Evolutionary conservation across 2,888 invertebrate species (phyloP).

Genomic region (Caenorhabditis zanzibari): DNA sequence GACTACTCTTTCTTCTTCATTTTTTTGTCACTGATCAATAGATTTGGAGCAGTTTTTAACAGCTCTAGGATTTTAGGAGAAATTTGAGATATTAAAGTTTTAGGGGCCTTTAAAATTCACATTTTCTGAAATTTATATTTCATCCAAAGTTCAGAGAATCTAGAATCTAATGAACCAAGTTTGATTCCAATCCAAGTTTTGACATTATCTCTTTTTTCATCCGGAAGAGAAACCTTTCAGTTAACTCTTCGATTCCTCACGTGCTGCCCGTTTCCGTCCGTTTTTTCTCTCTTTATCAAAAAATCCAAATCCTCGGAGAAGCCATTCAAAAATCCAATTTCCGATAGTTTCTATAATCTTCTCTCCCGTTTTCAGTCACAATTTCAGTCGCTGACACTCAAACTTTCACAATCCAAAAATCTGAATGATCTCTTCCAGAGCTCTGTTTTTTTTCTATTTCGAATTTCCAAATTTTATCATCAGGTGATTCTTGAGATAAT

Average conservation of each 20-base stretch:
- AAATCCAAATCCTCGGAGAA: constrained; percentile 18
- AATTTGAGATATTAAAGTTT: no score
- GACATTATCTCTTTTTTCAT: neutral
- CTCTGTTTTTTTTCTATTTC: neutral
- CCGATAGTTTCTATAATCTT: constrained; percentile 52
- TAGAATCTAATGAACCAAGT: neutral
- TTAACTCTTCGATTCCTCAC: constrained; percentile 5
- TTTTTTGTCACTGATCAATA: neutral
- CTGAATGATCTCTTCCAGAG: neutral
- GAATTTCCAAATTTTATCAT: neutral
- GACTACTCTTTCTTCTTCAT: neutral
- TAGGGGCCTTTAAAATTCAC: no score
- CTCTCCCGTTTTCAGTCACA: neutral
- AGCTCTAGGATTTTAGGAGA: no score
- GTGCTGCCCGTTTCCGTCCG: constrained; percentile 31
- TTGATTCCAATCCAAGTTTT: neutral
- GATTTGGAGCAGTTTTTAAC: neutral
- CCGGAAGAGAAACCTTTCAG: constrained; percentile 3
- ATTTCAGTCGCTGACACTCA: neutral
- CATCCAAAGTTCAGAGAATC: neutral
- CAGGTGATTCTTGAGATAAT: neutral
- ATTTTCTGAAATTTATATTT: neutral
- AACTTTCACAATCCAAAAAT: constrained; percentile 9
- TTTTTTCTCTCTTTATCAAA: no score
- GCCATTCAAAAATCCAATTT: constrained; percentile 47